A percentile compares a stretch with the other conserved stretches of the same genome.
These are phyloP conservation scores for Apodemia zela DNA, from an alignment of 2,888 invertebrate species.

Conservation along the genomic window DNA sequence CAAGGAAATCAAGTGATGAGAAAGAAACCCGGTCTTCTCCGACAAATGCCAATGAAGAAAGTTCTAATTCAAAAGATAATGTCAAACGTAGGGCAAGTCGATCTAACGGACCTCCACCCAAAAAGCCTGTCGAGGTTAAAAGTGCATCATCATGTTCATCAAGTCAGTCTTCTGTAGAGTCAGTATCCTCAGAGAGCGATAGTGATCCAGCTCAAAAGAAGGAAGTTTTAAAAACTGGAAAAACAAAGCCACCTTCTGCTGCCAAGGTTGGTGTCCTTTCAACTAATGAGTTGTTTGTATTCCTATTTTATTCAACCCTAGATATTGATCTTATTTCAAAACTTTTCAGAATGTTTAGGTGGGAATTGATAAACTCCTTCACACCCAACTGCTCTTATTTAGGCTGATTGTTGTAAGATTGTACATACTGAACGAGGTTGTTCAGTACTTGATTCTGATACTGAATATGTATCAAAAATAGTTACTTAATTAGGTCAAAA, in stretches of 20 bases:
- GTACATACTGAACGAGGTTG: too few species aligned
- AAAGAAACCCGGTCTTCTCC: conserved; percentile 49
- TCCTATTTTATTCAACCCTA: neutral
- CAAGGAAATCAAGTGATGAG: conserved; percentile 64
- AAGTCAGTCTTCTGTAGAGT: conserved; percentile 69
- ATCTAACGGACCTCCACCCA: conserved; percentile 64
- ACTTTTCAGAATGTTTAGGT: too few species aligned
- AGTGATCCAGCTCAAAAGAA: conserved; percentile 61
- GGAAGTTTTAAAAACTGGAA: conserved; percentile 53
- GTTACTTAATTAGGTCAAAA: too few species aligned
- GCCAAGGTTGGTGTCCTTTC: conserved; percentile 42
- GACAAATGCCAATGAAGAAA: conserved; percentile 51
- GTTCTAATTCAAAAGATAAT: conserved; percentile 52
- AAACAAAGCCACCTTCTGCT: conserved; percentile 56
- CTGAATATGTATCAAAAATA: too few species aligned
- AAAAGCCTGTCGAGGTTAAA: conserved; percentile 60
- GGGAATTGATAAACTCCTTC: too few species aligned
- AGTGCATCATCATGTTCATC: conserved; percentile 69
- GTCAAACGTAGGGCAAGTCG: conserved; percentile 57
- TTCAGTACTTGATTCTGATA: too few species aligned
- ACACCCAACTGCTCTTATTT: too few species aligned
- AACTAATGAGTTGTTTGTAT: neutral
- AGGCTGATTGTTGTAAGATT: too few species aligned
- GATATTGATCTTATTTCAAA: too few species aligned
- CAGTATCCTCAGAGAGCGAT: conserved; percentile 67